Evolutionary conservation across 2,888 invertebrate genomes (phyloP).

Genomic region (Cenopis cana): DNA sequence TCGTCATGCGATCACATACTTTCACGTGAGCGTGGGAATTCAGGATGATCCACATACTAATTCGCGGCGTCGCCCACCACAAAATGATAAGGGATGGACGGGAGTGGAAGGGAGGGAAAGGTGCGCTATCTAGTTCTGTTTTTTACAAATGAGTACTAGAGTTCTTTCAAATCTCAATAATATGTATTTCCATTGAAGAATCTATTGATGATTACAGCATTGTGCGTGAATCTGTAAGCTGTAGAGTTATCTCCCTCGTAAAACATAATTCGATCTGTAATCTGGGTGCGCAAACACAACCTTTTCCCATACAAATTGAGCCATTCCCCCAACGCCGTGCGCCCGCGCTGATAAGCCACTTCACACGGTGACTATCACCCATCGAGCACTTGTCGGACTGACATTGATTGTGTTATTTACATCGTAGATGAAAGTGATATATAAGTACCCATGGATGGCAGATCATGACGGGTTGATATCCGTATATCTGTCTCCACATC

Average conservation of each 20-base stretch:
- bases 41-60: constrained; percentile 61
- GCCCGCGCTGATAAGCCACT: constrained; percentile 62
- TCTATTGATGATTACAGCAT: background rate
- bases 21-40: constrained; percentile 77
- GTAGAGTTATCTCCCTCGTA: constrained; percentile 8
- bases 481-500: background rate
- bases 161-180: too few relatives aligned
- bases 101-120: too few relatives aligned
- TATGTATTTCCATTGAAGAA: background rate
- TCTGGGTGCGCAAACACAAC: constrained; percentile 27
- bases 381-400: constrained; percentile 63
- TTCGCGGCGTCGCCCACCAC: constrained; percentile 58
- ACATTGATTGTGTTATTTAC: constrained; percentile 41
- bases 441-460: constrained; percentile 26
- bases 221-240: background rate
- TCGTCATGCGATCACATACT: constrained; percentile 65
- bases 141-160: too few relatives aligned
- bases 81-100: constrained; percentile 51
- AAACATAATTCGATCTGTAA: constrained; percentile 25
- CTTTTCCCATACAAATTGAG: constrained; percentile 54
- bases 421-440: constrained; percentile 44
- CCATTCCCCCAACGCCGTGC: constrained; percentile 52
- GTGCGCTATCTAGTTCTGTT: too few relatives aligned
- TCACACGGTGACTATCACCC: constrained; percentile 71
- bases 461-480: constrained; percentile 21